Evolutionary conservation across 2,797 vertebrate species (phyloP).

Genomic region (Pelochelys cantorii): DNA sequence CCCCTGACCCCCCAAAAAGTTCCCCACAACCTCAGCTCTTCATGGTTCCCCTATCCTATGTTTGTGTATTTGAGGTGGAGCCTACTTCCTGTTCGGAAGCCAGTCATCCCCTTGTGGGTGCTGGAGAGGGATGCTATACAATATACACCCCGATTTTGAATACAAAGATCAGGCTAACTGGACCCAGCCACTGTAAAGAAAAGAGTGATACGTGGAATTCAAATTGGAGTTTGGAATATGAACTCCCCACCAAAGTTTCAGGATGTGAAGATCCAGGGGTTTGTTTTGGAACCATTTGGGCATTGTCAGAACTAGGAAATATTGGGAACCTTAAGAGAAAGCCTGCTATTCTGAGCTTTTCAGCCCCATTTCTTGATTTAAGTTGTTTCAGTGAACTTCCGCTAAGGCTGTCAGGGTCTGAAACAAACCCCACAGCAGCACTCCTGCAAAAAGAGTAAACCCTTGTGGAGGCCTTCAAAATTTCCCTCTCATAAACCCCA

Average conservation of each 20-base stretch:
- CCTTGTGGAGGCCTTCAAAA: fast-evolving
- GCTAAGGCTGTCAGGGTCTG: fast-evolving
- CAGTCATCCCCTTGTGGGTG: not conserved
- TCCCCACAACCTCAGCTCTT: not conserved
- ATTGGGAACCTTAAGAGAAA: fast-evolving
- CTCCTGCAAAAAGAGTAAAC: not conserved
- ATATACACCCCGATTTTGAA: not conserved
- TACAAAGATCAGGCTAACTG: not conserved
- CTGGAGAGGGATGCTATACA: not conserved
- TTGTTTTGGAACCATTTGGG: not conserved
- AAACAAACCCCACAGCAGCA: not conserved
- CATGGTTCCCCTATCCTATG: not conserved
- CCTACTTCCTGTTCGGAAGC: not conserved
- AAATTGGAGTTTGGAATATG: not conserved
- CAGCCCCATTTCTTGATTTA: not conserved
- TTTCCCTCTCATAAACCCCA: fast-evolving
- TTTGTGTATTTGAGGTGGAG: not conserved
- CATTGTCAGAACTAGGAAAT: not conserved
- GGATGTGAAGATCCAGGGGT: not conserved
- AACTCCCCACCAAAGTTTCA: not conserved
- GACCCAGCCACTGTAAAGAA: not conserved
- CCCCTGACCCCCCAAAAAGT: too few relatives aligned
- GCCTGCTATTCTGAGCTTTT: not conserved
- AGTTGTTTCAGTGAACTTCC: not conserved
- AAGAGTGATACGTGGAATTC: not conserved